These are phyloP conservation scores for Ruditapes philippinarum DNA, from an alignment of 1,140 invertebrate species.

Conservation along the genomic window DNA sequence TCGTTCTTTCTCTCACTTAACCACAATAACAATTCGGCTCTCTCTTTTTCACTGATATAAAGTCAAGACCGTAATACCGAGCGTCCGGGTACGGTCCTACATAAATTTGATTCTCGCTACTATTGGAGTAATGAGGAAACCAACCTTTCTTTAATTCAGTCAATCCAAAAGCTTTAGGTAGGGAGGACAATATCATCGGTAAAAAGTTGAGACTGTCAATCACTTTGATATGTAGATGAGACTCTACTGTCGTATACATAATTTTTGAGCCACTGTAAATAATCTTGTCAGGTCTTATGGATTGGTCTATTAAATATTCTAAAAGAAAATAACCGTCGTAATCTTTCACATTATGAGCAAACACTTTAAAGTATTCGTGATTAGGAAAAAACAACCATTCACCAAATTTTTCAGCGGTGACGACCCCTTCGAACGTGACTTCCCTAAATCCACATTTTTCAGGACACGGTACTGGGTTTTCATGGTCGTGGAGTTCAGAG, in stretches of 20 bases:
- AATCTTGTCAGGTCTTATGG: neutral
- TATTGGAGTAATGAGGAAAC: constrained; percentile 52
- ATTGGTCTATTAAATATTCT: constrained; percentile 31
- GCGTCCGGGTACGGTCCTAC: neutral
- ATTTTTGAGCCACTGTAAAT: constrained; percentile 38
- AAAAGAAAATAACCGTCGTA: constrained; percentile 49
- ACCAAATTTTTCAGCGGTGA: constrained; percentile 26
- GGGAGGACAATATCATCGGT: constrained; percentile 28
- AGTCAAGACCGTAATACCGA: neutral
- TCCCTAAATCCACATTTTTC: constrained; percentile 47
- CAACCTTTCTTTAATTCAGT: constrained; percentile 53
- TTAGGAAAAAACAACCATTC: constrained; percentile 42
- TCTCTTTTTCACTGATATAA: neutral
- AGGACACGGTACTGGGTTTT: neutral
- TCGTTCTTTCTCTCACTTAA: constrained; percentile 4
- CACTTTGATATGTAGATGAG: constrained; percentile 23
- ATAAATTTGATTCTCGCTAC: neutral
- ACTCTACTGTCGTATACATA: constrained; percentile 3
- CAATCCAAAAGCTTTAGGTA: constrained; percentile 63
- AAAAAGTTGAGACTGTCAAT: constrained; percentile 56
- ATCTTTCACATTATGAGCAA: constrained; percentile 50
- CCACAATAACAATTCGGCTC: neutral
- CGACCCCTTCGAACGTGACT: constrained; percentile 23
- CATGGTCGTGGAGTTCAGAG: neutral
- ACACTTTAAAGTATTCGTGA: constrained; percentile 31